Conservation (phyloP, 2,113 vertebrate genomes). For the Sphaerodactylus townsendi region DNA sequence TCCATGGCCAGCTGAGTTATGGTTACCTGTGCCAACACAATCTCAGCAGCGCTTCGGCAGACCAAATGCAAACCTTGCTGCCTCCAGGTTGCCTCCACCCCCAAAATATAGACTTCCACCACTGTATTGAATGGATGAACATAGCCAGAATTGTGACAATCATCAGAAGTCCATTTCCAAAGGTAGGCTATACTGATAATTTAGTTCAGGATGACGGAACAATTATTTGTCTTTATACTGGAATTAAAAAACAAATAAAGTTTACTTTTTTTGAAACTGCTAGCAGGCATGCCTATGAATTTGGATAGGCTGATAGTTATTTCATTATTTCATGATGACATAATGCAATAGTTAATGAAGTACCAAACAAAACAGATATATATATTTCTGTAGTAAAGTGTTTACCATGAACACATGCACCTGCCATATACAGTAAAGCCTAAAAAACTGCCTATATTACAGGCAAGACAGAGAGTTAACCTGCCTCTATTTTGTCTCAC, state of each 20-base stretch:
- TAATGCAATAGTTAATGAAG: not conserved
- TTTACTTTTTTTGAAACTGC: not conserved
- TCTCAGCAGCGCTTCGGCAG: not conserved
- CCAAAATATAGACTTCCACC: conserved; percentile 54
- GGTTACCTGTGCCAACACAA: not conserved
- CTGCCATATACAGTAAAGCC: not conserved
- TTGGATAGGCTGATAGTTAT: not conserved
- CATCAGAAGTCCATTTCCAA: not conserved
- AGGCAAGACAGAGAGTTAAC: not conserved
- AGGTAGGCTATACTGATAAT: not conserved
- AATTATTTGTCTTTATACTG: not conserved
- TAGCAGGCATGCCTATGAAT: not conserved
- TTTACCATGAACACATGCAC: not conserved
- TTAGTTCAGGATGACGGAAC: not conserved
- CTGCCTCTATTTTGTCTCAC: not conserved
- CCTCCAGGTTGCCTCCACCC: not conserved
- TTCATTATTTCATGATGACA: not conserved
- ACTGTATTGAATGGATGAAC: not conserved
- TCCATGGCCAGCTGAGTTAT: conserved; percentile 4
- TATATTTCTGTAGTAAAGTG: not conserved
- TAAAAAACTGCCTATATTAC: not conserved
- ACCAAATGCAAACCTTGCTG: not conserved
- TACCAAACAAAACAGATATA: not conserved
- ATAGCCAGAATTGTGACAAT: not conserved
- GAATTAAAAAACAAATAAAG: not conserved